Percentiles rank a stretch among this genome's conserved stretches.
Evolutionary conservation across 2,888 invertebrate genomes (phyloP).

Genomic region (Apomyelois bistriatella): DNA sequence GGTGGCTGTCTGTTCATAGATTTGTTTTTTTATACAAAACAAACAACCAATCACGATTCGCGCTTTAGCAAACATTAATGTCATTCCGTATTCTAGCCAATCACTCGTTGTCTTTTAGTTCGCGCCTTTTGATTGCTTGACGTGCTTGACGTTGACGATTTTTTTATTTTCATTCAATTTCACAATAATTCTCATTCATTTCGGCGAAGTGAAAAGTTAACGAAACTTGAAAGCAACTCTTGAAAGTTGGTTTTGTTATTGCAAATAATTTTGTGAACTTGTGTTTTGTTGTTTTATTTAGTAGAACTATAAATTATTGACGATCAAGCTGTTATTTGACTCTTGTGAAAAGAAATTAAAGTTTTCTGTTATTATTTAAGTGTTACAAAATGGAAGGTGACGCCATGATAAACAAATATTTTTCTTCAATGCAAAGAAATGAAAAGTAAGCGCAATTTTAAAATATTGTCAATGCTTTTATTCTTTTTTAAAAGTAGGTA

Average conservation of each 20-base stretch:
- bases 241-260: too few relatives aligned
- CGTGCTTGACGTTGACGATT: not conserved
- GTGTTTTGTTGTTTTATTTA: not conserved
- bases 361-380: not conserved
- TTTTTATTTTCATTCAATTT: too few relatives aligned
- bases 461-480: not conserved
- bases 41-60: too few relatives aligned
- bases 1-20: too few relatives aligned
- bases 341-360: not conserved
- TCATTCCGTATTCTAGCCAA: not conserved
- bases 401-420: conserved; percentile 45
- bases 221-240: too few relatives aligned
- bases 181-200: too few relatives aligned
- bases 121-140: conserved; percentile 6
- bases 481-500: too few relatives aligned
- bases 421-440: conserved; percentile 41
- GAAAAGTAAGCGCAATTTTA: conserved; percentile 30
- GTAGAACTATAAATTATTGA: not conserved
- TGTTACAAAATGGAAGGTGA: conserved; percentile 7
- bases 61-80: too few relatives aligned
- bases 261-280: not conserved
- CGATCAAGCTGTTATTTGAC: not conserved
- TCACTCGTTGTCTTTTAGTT: not conserved
- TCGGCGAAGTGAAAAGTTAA: not conserved
- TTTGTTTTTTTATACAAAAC: too few relatives aligned